Base-by-base conservation (phyloP, 2,888 invertebrate genomes). In the Leucophenga maculata region DNA sequence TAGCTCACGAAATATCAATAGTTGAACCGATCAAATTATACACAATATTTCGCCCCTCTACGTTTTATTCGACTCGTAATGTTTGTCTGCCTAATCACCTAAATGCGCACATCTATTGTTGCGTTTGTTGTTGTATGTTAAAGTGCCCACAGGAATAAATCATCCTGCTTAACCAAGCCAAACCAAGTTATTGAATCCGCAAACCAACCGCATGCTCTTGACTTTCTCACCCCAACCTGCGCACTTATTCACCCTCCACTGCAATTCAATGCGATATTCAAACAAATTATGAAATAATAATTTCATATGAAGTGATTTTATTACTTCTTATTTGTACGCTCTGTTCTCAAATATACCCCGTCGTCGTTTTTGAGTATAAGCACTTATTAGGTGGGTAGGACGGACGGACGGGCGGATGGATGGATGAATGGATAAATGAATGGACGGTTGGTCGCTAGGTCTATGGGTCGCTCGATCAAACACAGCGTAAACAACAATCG, bases 251-350 rank as follows among this genome's bases (percentile, higher is more conserved):
- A 57, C 57, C 54, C 54, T 26, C 31, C 18, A n/a, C 14, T 22
- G 50, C 50, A 50, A 13, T 64, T 32, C 16, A 69, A 69, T 57
- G 67, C 67, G 55, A 65, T 70, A 76, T 69, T 75, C 78, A 81
- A 79, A 77, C 78, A 84, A 80, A 81, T 82, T 81, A 83, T 83
- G 80, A 80, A 82, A 80, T 81, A 82, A 83, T 83, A 82, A 84
- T 82, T 80, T 77, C 67, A 90, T 68, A 79, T 80, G 77, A 80
- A 80, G 75, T 71, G 75, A 81, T 79, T 75, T 74, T 71, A 72
- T 78, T 74, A 44, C 55, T 75, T 72, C 31, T 72, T 69, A 72
- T 70, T 75, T 70, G 65, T 77, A 72, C 74, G 39, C 39, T 39
- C 39, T 39, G 39, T 39, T 75, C 71, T 67, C 73, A 72, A 75